Conservation (phyloP, 2,888 invertebrate species). For the Graphium colonna region DNA sequence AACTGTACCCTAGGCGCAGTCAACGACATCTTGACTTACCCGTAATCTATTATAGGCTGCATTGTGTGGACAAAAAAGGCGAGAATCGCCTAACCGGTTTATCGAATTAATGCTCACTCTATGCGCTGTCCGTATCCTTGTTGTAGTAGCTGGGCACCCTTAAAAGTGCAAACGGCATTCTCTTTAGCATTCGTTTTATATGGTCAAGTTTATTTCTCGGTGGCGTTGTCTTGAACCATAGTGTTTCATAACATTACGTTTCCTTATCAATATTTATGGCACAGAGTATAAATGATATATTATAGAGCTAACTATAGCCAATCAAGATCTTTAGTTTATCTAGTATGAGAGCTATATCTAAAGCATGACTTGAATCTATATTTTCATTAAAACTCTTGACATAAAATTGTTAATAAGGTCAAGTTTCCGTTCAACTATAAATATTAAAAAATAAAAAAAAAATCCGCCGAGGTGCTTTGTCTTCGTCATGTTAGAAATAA, state of each 20-base stretch:
- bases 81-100: slow-evolving; percentile 29
- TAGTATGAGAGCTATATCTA: too few relatives aligned
- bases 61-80: slow-evolving; percentile 26
- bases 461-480: slow-evolving; percentile 8
- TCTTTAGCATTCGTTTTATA: slow-evolving; percentile 55
- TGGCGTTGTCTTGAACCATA: slow-evolving; percentile 24
- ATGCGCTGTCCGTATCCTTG: slow-evolving; percentile 38
- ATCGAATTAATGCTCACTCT: slow-evolving; percentile 27
- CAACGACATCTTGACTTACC: slow-evolving; percentile 10
- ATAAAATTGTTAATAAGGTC: too few relatives aligned
- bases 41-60: slow-evolving; percentile 18
- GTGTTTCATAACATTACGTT: slow-evolving; percentile 25
- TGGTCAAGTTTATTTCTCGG: slow-evolving; percentile 53
- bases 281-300: not conserved
- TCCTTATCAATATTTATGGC: slow-evolving; percentile 22
- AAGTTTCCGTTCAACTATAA: too few relatives aligned
- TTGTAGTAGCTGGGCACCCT: slow-evolving; percentile 53
- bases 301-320: slow-evolving; percentile 1
- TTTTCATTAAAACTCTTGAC: too few relatives aligned
- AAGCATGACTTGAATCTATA: too few relatives aligned
- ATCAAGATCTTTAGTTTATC: too few relatives aligned
- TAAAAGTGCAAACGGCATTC: slow-evolving; percentile 76
- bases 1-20: slow-evolving; percentile 22
- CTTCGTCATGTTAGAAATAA: slow-evolving; percentile 15
- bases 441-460: too few relatives aligned